These are phyloP conservation scores for Drosophila oshimai DNA, from an alignment of 1,140 invertebrate species.

Conservation along the genomic window DNA sequence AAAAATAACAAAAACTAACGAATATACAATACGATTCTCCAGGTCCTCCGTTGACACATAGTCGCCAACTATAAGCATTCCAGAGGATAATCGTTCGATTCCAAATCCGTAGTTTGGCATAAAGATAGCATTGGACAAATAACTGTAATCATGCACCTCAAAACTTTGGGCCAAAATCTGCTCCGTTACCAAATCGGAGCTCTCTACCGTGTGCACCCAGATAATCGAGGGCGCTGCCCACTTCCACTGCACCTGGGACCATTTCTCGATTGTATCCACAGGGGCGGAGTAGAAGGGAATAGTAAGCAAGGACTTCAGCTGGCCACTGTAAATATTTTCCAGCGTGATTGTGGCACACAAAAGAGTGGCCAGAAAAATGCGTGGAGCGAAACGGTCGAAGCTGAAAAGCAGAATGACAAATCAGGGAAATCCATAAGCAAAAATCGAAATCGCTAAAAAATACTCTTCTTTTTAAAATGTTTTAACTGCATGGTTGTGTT, in stretches of 20 bases:
- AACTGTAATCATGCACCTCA: slow-evolving; percentile 65
- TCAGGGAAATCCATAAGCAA: too few species aligned
- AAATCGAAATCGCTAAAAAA: too few species aligned
- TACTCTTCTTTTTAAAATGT: too few species aligned
- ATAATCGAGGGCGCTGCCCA: slow-evolving; percentile 75
- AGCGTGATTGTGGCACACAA: slow-evolving; percentile 74
- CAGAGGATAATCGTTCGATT: slow-evolving; percentile 63
- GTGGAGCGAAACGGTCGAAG: slow-evolving; percentile 52
- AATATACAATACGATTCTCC: slow-evolving; percentile 64
- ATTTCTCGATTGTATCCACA: slow-evolving; percentile 68
- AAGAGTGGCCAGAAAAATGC: slow-evolving; percentile 66
- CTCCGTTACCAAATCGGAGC: slow-evolving; percentile 60
- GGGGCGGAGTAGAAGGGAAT: slow-evolving; percentile 62
- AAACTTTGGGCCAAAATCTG: slow-evolving; percentile 60
- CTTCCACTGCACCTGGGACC: slow-evolving; percentile 57
- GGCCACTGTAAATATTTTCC: slow-evolving; percentile 79
- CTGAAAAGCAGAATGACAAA: background rate
- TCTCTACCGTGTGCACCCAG: slow-evolving; percentile 64
- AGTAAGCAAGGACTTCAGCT: slow-evolving; percentile 73
- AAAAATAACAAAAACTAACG: background rate
- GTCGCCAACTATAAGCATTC: slow-evolving; percentile 60
- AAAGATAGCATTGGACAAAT: slow-evolving; percentile 66
- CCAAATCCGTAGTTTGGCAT: slow-evolving; percentile 62
- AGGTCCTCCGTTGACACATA: slow-evolving; percentile 60
- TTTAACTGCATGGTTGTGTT: too few species aligned